Conservation (phyloP, 2,797 vertebrate genomes). For the Apodemus agrarius region DNA sequence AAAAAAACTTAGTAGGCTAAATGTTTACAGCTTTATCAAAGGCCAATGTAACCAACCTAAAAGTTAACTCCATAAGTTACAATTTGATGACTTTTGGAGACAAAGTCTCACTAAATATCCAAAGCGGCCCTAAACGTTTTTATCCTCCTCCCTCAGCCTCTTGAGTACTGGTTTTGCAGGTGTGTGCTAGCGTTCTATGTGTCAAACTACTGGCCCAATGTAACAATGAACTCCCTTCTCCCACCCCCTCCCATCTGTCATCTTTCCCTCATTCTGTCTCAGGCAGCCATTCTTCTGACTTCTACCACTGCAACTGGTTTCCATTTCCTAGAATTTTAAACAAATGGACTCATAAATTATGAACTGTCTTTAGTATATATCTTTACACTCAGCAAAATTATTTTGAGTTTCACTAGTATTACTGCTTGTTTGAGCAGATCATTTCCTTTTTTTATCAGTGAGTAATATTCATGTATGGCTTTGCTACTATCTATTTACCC, state of each 20-base stretch:
- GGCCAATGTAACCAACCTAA: not conserved
- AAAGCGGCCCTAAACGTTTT: not conserved
- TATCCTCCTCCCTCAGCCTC: not conserved
- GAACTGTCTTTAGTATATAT: not conserved
- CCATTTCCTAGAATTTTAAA: conserved; percentile 29
- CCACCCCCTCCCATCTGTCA: not conserved
- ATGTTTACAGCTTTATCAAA: conserved; percentile 5
- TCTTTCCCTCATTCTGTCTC: not conserved
- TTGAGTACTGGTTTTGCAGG: not conserved
- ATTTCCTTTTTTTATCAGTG: conserved; percentile 28
- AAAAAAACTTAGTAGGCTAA: not conserved
- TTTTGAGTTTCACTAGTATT: not conserved
- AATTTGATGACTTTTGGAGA: not conserved
- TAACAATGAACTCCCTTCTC: not conserved
- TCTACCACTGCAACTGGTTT: not conserved
- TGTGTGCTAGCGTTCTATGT: not conserved
- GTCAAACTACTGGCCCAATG: not conserved
- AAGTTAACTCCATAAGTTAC: not conserved
- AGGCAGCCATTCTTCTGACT: not conserved
- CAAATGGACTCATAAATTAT: not conserved
- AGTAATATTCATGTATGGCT: not conserved
- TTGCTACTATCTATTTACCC: not conserved
- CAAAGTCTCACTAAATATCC: not conserved
- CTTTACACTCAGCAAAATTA: conserved; percentile 37
- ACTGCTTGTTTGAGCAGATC: not conserved